Base-by-base conservation (phyloP, 2,797 vertebrate species). In the Okamejei kenojei region DNA sequence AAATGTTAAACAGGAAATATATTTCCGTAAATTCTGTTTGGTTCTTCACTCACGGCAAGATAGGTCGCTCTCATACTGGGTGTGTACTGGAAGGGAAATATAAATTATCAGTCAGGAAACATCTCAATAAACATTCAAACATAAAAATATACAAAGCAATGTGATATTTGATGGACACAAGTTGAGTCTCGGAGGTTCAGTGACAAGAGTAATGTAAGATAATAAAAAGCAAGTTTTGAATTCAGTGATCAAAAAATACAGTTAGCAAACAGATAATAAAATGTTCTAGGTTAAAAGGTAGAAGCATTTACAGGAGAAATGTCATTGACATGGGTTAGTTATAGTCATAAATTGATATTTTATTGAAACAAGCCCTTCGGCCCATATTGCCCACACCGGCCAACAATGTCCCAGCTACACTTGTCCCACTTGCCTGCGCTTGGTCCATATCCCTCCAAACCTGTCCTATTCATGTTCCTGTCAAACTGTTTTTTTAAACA, bases 31-130 rank as follows among this genome's bases (percentile, higher is more conserved):
- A 96, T 98, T 96, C 97, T 95, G 94, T 96, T 93, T 93, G 97
- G 98, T 94, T 98, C 97, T 6, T 98, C 98, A n/a, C 96, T 97
- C 96, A 98, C 98, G 0, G 98, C 97, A 93, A 98, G 97, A 96
- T 99, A 99, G 93, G 98, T 98, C 95, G 97, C 97, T 95, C 98
- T 97, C 99, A 99, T 99, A 96, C 98, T 99, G 95, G 98, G 98
- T 1, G 98, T 98, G 96, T 99, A 99, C 99, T 99, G 96, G 32
- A 93, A 81, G 10, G 38, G 26, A 76, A 21, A 92, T 38, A 76
- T 74, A 68, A 92, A 74, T 54, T 26, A 45, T 84, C 35, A 54
- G 38, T 58, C 29, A 74, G 35, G 35, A 76, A 65, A 54, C 5
- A 10, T 45, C 54, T 92, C 68, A 74, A 91, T 13, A 71, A 74